Evolutionary conservation across 2,113 vertebrate genomes (phyloP).

Genomic region (Balaenoptera acutorostrata): DNA sequence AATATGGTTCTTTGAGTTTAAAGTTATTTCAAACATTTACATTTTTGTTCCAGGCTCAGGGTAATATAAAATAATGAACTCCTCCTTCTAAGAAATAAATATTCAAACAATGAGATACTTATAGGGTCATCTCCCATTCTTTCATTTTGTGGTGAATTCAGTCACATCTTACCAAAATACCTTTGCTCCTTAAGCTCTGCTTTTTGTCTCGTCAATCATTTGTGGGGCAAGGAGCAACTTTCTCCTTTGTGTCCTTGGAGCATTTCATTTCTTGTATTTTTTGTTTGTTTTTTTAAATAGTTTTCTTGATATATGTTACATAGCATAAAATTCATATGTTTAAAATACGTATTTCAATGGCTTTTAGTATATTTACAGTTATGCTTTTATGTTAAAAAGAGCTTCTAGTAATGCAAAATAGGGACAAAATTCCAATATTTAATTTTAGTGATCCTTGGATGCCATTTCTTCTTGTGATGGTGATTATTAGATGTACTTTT

Average conservation of each 20-base stretch:
- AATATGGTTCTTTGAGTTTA: neutral
- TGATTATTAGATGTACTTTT: neutral
- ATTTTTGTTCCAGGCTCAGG: neutral
- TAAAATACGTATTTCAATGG: neutral
- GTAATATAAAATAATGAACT: neutral
- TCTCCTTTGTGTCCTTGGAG: neutral
- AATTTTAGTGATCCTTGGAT: neutral
- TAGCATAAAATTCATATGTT: neutral
- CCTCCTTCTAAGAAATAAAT: neutral
- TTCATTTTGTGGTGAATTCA: neutral
- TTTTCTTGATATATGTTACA: neutral
- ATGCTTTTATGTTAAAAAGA: neutral
- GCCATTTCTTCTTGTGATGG: neutral
- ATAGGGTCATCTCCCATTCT: neutral
- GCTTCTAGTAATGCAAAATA: neutral
- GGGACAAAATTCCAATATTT: neutral
- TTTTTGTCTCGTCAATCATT: neutral
- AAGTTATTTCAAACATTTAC: slow-evolving; percentile 11
- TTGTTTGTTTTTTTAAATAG: neutral
- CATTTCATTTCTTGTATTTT: neutral
- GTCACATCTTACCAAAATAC: neutral
- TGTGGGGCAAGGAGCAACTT: neutral
- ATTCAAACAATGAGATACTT: neutral
- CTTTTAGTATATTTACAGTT: neutral
- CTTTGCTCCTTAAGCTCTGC: neutral